phyloP scores from a whole-genome alignment of 1,140 invertebrate species.

The Hydropsyche tenuis region DNA sequence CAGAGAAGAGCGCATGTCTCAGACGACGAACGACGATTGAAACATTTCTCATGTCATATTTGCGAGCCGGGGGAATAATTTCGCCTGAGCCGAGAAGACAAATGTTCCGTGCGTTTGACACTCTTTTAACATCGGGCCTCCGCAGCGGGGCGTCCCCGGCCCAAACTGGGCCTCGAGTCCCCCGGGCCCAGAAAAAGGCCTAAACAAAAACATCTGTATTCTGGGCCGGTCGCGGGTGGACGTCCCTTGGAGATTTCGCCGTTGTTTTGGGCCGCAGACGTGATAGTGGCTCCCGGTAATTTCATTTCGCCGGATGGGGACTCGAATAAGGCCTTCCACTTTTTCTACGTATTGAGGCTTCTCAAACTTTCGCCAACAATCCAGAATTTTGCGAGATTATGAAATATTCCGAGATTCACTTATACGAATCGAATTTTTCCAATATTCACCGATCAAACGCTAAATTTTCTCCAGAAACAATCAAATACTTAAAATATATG shows the following conservation, averaged over 20 bases:
- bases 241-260: constrained; percentile 46
- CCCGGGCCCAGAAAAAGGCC: constrained; percentile 21
- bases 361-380: too few relatives aligned
- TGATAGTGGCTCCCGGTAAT: constrained; percentile 44
- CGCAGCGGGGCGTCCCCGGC: background rate
- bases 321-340: background rate
- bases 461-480: too few relatives aligned
- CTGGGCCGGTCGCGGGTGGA: constrained; percentile 33
- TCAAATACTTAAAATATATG: too few relatives aligned
- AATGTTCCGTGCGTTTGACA: constrained; percentile 33
- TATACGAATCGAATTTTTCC: too few relatives aligned
- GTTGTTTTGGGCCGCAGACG: constrained; percentile 49
- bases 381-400: too few relatives aligned
- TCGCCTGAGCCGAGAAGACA: constrained; percentile 14
- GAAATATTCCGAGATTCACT: too few relatives aligned
- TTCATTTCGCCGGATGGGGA: constrained; percentile 43
- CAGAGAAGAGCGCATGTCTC: background rate
- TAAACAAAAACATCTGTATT: constrained; percentile 47
- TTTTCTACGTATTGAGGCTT: background rate
- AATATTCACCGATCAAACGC: too few relatives aligned
- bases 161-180: background rate
- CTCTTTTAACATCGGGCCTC: constrained; percentile 20
- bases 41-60: constrained; percentile 34
- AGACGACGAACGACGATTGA: constrained; percentile 11
- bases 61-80: constrained; percentile 28